A percentile compares a stretch with the other conserved stretches of the same genome.
These are phyloP conservation scores for Micronycteris hirsuta DNA, from an alignment of 2,113 vertebrate genomes.

Conservation along the genomic window DNA sequence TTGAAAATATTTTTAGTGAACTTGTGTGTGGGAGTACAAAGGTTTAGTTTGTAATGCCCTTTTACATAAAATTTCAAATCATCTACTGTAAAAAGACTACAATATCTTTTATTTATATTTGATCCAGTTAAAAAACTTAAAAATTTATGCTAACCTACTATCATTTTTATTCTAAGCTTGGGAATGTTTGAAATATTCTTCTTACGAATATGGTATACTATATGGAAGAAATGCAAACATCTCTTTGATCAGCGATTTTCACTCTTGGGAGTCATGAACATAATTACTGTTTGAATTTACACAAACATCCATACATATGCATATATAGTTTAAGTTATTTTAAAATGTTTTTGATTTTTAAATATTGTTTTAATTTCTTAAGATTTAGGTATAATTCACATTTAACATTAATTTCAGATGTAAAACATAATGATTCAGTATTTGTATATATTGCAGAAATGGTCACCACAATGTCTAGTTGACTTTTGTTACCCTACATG, in stretches of 20 bases:
- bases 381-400: background rate
- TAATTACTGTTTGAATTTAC: background rate
- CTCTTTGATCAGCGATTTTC: background rate
- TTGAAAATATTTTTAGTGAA: slow-evolving; percentile 18
- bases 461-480: background rate
- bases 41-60: background rate
- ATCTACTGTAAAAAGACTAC: background rate
- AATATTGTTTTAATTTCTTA: background rate
- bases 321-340: background rate
- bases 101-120: slow-evolving; percentile 19
- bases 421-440: background rate
- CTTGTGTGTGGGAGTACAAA: background rate
- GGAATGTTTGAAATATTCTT: background rate
- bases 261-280: background rate
- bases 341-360: background rate
- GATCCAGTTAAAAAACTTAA: background rate
- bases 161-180: background rate
- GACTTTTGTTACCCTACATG: background rate
- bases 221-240: background rate
- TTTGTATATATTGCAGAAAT: background rate
- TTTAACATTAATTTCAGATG: background rate
- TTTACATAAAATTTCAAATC: background rate
- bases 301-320: background rate
- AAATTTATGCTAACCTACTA: background rate
- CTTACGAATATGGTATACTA: background rate